Evolutionary conservation across 2,113 vertebrate species (phyloP), one percentile per base, ranked within the genome.

Genomic region (Microtus montanus): DNA sequence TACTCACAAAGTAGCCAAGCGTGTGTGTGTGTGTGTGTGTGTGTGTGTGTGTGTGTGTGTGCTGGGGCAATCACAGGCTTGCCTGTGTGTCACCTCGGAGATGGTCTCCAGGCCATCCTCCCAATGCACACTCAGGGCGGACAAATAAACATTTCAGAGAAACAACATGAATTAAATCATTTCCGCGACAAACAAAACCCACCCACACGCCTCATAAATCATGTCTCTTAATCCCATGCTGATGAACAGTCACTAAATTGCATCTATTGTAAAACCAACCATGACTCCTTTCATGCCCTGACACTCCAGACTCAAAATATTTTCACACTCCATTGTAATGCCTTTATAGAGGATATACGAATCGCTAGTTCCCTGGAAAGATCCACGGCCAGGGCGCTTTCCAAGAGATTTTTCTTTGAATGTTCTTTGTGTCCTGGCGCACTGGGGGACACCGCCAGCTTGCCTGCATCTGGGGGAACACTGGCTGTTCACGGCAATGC

Each of bases 401-500:
- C 97, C 94, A 93, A 96, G 97, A 97, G 95, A 91, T 88, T 84
- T 58, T 90, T 97, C 96, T 95, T 95, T 95, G 89, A 92, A 15
- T 92, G 97, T 97, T 98, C 97, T 98, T 98, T 98, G 97, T 98
- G 96, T 97, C 95, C 96, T 92, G 83, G 75, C 66, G 87, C 89
- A 95, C 94, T 38, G 91, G 95, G 87, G 78, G 89, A 93, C 90
- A 84, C 66, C 0, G 92, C 93, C 93, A 58, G 90, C 38, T 92
- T 61, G 83, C 93, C 68, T 58, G 92, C 87, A 79, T 95, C 93
- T 89, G 78, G 93, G 93, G 82, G 91, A 73, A 70, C 71, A n/a
- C 92, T 11, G 88, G 93, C 49, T n/a, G 22, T 73, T 66, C 68
- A 0, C 24, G 52, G 95, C 47, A 84, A 95, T 13, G 91, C 91